Evolutionary conservation across 2,888 invertebrate species (phyloP).

Genomic region (Euclidia mi): DNA sequence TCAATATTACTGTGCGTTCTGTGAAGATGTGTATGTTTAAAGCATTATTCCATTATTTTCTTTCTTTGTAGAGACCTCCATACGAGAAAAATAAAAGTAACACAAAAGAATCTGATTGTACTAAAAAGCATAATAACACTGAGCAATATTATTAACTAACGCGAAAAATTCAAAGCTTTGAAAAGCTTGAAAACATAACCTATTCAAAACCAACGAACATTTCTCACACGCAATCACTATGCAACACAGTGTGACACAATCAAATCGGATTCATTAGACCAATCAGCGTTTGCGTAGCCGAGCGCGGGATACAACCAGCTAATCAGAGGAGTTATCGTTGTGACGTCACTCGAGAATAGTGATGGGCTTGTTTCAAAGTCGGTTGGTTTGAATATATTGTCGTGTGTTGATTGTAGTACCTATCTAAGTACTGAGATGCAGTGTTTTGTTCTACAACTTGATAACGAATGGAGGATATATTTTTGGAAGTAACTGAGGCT

Average conservation of each 20-base stretch:
- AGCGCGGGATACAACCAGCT: conserved; percentile 52
- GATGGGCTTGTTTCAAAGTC: conserved; percentile 37
- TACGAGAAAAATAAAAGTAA: too few species aligned
- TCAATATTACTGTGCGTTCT: too few species aligned
- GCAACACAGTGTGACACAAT: conserved; percentile 54
- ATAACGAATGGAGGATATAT: too few species aligned
- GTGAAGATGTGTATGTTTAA: too few species aligned
- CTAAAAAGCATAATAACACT: too few species aligned
- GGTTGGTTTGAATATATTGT: background rate
- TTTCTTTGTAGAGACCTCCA: too few species aligned
- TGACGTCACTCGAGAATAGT: conserved; percentile 52
- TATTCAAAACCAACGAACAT: conserved; percentile 28
- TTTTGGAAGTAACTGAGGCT: too few species aligned
- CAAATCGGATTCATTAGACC: conserved; percentile 68
- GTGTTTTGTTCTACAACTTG: too few species aligned
- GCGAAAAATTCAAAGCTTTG: background rate
- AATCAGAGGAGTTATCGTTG: conserved; percentile 58
- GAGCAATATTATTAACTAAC: too few species aligned
- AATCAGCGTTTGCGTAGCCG: conserved; percentile 63
- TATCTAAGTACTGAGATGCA: too few species aligned
- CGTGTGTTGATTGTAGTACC: background rate
- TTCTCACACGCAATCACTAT: conserved; percentile 38
- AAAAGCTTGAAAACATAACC: conserved; percentile 13
- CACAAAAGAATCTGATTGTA: too few species aligned
- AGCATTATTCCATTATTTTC: too few species aligned